Evolutionary conservation across 2,888 invertebrate species (phyloP).

Genomic region (Apodemia zela): DNA sequence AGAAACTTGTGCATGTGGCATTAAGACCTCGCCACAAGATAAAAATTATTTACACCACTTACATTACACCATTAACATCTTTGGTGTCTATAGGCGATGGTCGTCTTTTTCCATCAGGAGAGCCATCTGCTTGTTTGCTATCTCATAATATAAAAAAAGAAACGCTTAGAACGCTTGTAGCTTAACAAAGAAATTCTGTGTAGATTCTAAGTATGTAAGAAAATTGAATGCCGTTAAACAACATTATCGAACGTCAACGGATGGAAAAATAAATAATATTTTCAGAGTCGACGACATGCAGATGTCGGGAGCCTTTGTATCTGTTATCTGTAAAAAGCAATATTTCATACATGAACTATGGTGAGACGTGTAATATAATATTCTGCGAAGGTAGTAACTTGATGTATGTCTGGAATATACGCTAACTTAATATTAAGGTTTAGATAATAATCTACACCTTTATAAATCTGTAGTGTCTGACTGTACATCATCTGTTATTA

Average conservation of each 20-base stretch:
- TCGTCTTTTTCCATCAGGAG: no score
- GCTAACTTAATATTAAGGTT: background rate
- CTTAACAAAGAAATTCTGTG: no score
- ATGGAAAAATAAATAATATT: slow-evolving; percentile 4
- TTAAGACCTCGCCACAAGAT: no score
- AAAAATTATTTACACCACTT: no score
- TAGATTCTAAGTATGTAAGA: background rate
- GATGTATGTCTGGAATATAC: background rate
- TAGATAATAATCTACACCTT: background rate
- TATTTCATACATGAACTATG: slow-evolving; percentile 12
- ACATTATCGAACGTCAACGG: background rate
- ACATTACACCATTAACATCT: no score
- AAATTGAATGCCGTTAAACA: background rate
- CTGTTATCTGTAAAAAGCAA: slow-evolving; percentile 9
- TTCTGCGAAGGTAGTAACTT: background rate
- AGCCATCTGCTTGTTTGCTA: no score
- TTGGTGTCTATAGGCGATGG: no score
- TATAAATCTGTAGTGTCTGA: no score
- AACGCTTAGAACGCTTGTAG: no score
- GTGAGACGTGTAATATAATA: background rate
- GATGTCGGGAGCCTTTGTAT: background rate
- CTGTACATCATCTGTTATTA: no score
- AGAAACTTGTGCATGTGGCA: no score
- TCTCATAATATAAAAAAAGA: no score
- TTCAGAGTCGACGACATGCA: background rate